Percentiles rank a stretch among this genome's conserved stretches.
phyloP scores from a whole-genome alignment of 1,140 invertebrate genomes.

The Hylaeus anthracinus region DNA sequence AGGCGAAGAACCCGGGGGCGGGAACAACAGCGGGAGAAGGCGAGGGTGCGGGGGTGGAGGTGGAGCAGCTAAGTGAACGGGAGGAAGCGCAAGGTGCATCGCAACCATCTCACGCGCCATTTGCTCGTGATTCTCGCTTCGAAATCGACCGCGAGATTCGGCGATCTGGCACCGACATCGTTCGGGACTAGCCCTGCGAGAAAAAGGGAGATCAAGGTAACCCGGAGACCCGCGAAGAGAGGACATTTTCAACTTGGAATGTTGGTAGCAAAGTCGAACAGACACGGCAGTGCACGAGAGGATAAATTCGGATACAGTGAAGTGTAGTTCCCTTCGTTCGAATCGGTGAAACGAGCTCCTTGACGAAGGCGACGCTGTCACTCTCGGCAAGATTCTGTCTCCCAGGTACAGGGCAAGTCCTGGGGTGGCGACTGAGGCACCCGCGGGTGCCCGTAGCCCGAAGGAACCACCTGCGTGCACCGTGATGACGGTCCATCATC shows the following conservation, averaged over 20 bases:
- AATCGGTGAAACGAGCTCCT: conserved; percentile 46
- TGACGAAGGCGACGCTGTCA: conserved; percentile 47
- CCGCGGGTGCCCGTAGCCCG: conserved; percentile 74
- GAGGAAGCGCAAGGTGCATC: conserved; percentile 58
- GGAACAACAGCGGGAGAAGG: conserved; percentile 29
- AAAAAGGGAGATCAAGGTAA: background rate
- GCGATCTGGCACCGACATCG: background rate
- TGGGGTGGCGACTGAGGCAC: conserved; percentile 76
- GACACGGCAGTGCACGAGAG: background rate
- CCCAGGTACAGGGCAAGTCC: conserved; percentile 75
- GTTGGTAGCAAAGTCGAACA: background rate
- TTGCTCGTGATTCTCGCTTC: conserved; percentile 35
- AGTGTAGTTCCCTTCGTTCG: conserved; percentile 10
- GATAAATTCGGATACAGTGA: conserved; percentile 38
- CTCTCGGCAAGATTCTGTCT: conserved; percentile 78
- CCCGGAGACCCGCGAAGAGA: too few species aligned
- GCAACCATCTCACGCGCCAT: conserved; percentile 54
- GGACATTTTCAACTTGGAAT: background rate
- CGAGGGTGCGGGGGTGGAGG: conserved; percentile 35
- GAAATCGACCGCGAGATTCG: background rate
- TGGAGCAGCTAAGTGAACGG: conserved; percentile 50
- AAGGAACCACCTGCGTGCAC: conserved; percentile 65
- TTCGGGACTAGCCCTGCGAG: background rate
- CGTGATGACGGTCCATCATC: conserved; percentile 80
- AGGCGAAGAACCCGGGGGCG: conserved; percentile 38